phyloP scores from a whole-genome alignment of 2,797 vertebrate species.

The Petrocephalus sullivani region DNA sequence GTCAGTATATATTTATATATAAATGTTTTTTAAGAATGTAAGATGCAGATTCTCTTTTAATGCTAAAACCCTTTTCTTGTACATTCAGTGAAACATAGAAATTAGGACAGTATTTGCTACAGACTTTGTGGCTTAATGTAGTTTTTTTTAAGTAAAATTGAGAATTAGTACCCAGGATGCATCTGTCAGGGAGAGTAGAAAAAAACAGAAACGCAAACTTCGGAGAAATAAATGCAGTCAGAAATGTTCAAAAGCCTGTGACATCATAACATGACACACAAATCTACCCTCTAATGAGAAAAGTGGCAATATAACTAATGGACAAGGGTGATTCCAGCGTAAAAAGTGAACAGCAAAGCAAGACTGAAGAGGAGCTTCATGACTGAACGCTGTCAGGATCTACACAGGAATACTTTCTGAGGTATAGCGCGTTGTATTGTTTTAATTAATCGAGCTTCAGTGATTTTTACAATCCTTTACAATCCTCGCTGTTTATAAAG shows the following conservation, averaged over 20 bases:
- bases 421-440: constrained; percentile 68
- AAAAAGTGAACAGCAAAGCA: neutral
- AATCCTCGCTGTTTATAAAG: constrained; percentile 72
- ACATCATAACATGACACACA: neutral
- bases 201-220: neutral
- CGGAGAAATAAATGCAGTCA: neutral
- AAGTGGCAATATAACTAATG: neutral
- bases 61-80: constrained; percentile 49
- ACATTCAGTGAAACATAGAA: constrained; percentile 56
- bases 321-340: neutral
- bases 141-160: neutral
- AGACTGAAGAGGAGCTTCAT: constrained; percentile 12
- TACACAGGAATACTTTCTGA: constrained; percentile 64
- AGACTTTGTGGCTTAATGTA: neutral
- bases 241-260: neutral
- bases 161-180: neutral
- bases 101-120: constrained; percentile 18
- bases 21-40: constrained; percentile 54
- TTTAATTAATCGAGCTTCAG: constrained; percentile 48
- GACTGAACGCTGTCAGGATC: constrained; percentile 56
- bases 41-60: constrained; percentile 26
- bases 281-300: neutral
- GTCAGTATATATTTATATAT: constrained; percentile 45
- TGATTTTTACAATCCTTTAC: constrained; percentile 55
- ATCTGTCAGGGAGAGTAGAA: neutral